Conservation (phyloP, 2,888 invertebrate species). For the Lingula anatina region DNA sequence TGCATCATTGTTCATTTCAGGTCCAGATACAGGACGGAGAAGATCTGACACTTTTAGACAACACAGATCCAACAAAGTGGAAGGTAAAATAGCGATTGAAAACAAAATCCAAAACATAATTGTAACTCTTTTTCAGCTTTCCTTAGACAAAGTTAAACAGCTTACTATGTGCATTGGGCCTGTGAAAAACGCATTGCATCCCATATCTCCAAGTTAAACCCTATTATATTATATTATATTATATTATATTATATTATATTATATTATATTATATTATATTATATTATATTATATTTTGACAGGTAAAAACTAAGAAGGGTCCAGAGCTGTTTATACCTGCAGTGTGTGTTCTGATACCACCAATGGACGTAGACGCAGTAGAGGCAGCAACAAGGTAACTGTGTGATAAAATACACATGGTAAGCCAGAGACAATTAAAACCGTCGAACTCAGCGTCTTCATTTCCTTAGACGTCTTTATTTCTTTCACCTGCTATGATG, state of each 20-base stretch:
- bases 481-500: too few species aligned
- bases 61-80: conserved; percentile 37
- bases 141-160: neutral
- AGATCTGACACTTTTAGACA: conserved; percentile 41
- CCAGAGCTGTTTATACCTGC: conserved; percentile 35
- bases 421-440: too few species aligned
- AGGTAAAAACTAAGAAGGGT: conserved; percentile 27
- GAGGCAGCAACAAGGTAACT: conserved; percentile 38
- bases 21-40: conserved; percentile 43
- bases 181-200: too few species aligned
- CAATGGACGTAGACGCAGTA: conserved; percentile 36
- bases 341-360: conserved; percentile 35
- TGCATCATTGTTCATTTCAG: conserved; percentile 17
- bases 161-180: neutral
- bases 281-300: too few species aligned
- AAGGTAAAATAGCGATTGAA: conserved; percentile 17
- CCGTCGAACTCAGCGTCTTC: too few species aligned
- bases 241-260: too few species aligned
- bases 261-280: too few species aligned
- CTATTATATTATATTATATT: too few species aligned
- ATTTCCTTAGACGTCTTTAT: too few species aligned
- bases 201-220: too few species aligned
- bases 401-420: neutral
- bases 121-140: neutral
- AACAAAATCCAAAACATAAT: neutral